A percentile compares a stretch with the other conserved stretches of the same genome.
phyloP scores from a whole-genome alignment of 1,140 invertebrate genomes.

The Formica selysi region DNA sequence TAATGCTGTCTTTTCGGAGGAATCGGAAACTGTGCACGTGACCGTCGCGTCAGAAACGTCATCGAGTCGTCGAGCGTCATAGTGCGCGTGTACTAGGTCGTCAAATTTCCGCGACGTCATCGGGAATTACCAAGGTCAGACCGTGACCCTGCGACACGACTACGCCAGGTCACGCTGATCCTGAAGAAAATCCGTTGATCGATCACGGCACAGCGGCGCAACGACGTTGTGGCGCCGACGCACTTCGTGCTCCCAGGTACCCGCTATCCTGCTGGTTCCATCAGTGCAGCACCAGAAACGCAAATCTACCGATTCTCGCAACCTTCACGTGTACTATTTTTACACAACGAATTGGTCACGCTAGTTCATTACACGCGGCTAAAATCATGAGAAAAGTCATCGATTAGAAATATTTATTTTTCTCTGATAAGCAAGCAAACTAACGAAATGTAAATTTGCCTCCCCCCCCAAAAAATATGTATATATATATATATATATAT shows the following conservation, averaged over 20 bases:
- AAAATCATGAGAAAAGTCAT: neutral
- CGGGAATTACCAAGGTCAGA: conserved; percentile 64
- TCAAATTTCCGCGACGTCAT: conserved; percentile 63
- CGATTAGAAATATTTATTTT: conserved; percentile 2
- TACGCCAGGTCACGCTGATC: conserved; percentile 50
- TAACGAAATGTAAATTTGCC: neutral
- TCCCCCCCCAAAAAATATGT: neutral
- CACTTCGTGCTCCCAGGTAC: conserved; percentile 46
- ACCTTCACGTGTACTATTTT: conserved; percentile 61
- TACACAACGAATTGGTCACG: conserved; percentile 24
- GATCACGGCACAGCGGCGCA: conserved; percentile 52
- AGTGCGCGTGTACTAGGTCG: neutral
- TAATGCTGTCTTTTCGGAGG: neutral
- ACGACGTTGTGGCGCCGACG: conserved; percentile 67
- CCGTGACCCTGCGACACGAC: conserved; percentile 66
- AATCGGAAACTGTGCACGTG: neutral
- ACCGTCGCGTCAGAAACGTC: conserved; percentile 8
- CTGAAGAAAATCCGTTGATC: conserved; percentile 73
- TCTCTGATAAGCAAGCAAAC: neutral
- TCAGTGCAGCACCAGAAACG: conserved; percentile 8
- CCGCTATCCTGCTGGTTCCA: conserved; percentile 24
- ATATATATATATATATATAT: no score
- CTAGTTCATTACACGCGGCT: neutral
- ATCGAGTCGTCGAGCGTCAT: conserved; percentile 23
- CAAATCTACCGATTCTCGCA: conserved; percentile 3